Base-by-base conservation (phyloP, 2,797 vertebrate species). In the Borostomias antarcticus region DNA sequence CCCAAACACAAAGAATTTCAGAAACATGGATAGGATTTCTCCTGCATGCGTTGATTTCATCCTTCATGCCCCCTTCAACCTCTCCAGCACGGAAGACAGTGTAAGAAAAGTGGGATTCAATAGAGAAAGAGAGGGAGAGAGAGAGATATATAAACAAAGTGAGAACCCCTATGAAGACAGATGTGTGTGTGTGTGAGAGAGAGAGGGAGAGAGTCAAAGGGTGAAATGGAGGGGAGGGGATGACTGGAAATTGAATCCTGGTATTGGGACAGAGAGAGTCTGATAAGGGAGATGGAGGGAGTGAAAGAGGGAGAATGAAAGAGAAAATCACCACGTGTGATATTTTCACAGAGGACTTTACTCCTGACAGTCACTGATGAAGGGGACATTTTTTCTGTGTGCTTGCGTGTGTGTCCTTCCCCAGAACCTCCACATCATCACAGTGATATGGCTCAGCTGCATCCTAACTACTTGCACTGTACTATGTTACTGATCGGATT, bases 261-360 rank as follows among this genome's bases (percentile, higher is more conserved):
- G 56, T n/a, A 13, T 3, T 32, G 25, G 26, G n/a, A 32, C 30
- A 57, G 29, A 2, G n/a, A 32, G n/a, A 19, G 29, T 19, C 19
- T 29, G 53, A 33, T 9, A 33, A 29, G n/a, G 15, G 13, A 11
- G 32, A 37, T 13, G 2, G 33, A 40, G 21, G 32, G 10, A 58
- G n/a, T n/a, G 30, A 52, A 5, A 56, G 53, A 23, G 32, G 32
- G 29, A 40, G 56, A 21, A 21, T 13, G 19, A 40, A 25, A 11
- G 21, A 26, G 23, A 33, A 37, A 25, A 25, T 40, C 35, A 56
- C 32, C 29, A 28, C 30, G 26, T 19, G 15, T 19, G 23, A 58
- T 58, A 35, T 25, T 59, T 59, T 59, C 47, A 51, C 19, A 53
- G n/a, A 47, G 61, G 64, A 68, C 66, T 69, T 74, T 74, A 59